Evolutionary conservation across 2,888 invertebrate genomes (phyloP).

Genomic region (Caenorhabditis wallacei): DNA sequence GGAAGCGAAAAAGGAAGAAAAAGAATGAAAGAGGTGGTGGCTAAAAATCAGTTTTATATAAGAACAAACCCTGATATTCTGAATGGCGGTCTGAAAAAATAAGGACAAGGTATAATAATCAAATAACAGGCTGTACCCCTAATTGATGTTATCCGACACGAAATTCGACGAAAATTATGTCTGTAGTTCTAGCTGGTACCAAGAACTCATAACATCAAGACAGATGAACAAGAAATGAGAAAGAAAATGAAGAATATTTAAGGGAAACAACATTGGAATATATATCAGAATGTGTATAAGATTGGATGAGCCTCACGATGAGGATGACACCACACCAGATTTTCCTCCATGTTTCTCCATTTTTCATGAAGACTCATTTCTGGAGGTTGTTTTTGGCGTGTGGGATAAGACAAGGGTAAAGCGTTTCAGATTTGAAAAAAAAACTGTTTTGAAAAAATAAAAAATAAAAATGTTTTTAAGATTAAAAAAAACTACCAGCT

Average conservation of each 20-base stretch:
- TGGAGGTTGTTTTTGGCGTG: conserved; percentile 24
- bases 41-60: conserved; percentile 1
- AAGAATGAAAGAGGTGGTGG: not conserved
- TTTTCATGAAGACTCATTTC: conserved; percentile 39
- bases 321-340: too few relatives aligned
- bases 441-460: not conserved
- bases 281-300: conserved; percentile 30
- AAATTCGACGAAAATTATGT: conserved; percentile 1
- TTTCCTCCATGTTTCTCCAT: too few relatives aligned
- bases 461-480: too few relatives aligned
- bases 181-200: conserved; percentile 32
- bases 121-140: conserved; percentile 23
- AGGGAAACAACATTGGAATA: conserved; percentile 44
- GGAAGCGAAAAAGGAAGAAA: conserved; percentile 1
- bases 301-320: conserved; percentile 40
- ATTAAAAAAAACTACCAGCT: too few relatives aligned
- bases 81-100: not conserved
- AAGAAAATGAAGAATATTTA: too few relatives aligned
- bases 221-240: not conserved
- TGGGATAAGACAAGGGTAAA: not conserved
- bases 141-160: conserved; percentile 23
- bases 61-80: not conserved
- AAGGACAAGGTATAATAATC: not conserved
- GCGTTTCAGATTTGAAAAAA: not conserved
- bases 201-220: conserved; percentile 2